A percentile compares a stretch with the other conserved stretches of the same genome.
phyloP scores from a whole-genome alignment of 2,113 vertebrate species.

The Barnardius zonarius region DNA sequence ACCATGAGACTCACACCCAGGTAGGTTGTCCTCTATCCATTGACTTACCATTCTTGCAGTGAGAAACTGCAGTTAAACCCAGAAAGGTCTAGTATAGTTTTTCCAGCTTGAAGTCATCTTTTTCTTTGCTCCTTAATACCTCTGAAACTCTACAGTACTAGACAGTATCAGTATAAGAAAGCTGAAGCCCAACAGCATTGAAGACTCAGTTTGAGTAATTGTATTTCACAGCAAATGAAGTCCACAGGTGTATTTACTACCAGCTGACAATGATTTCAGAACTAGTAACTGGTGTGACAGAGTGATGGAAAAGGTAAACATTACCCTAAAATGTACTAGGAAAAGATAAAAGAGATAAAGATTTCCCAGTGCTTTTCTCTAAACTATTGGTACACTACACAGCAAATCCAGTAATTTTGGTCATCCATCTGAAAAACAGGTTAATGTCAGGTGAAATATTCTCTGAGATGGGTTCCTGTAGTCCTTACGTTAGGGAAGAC shows the following conservation, averaged over 20 bases:
- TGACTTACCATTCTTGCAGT: background rate
- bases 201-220: background rate
- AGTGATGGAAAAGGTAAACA: background rate
- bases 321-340: background rate
- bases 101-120: background rate
- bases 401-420: background rate
- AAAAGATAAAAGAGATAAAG: background rate
- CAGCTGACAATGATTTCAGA: background rate
- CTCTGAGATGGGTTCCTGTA: background rate
- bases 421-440: background rate
- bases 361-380: background rate
- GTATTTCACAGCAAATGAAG: background rate
- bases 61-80: background rate
- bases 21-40: background rate
- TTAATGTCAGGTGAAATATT: background rate
- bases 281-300: background rate
- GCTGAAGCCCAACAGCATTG: accelerated
- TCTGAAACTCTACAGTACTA: background rate
- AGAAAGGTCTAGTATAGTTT: background rate
- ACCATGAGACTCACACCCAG: accelerated
- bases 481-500: background rate
- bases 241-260: background rate
- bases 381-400: background rate
- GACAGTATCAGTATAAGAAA: accelerated
- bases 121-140: background rate